Evolutionary conservation across 2,888 invertebrate genomes (phyloP).

Genomic region (Idaea dimidiata): DNA sequence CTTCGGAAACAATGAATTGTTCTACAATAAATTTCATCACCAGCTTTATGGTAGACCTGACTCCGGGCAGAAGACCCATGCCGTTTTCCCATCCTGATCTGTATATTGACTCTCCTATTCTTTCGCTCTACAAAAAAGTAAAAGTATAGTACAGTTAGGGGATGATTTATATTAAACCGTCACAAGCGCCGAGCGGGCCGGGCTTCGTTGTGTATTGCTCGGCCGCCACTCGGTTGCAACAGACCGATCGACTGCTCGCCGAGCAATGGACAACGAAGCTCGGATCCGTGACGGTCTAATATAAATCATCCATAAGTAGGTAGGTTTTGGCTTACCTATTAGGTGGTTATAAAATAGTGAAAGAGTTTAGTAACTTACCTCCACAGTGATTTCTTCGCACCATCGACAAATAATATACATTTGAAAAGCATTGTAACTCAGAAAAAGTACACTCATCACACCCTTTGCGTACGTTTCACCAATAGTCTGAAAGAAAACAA

Average conservation of each 20-base stretch:
- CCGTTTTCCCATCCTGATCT: conserved; percentile 67
- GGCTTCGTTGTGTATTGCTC: too few relatives aligned
- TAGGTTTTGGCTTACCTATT: too few relatives aligned
- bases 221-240: too few relatives aligned
- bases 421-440: conserved; percentile 62
- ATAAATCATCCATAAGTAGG: too few relatives aligned
- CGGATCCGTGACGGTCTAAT: too few relatives aligned
- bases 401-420: conserved; percentile 65
- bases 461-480: conserved; percentile 48
- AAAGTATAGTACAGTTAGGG: background rate
- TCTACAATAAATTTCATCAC: too few relatives aligned
- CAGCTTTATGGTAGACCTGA: conserved; percentile 49
- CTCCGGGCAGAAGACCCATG: conserved; percentile 45
- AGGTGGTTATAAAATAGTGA: too few relatives aligned
- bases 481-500: conserved; percentile 46
- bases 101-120: conserved; percentile 57
- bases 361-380: conserved; percentile 12
- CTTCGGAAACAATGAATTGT: too few relatives aligned
- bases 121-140: conserved; percentile 45
- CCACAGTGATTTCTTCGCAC: conserved; percentile 64
- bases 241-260: too few relatives aligned
- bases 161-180: background rate
- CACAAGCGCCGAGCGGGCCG: too few relatives aligned
- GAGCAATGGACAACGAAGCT: too few relatives aligned
- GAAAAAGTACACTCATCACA: conserved; percentile 59